Evolutionary conservation across 2,797 vertebrate genomes (phyloP).

Genomic region (Cottoperca gobio): DNA sequence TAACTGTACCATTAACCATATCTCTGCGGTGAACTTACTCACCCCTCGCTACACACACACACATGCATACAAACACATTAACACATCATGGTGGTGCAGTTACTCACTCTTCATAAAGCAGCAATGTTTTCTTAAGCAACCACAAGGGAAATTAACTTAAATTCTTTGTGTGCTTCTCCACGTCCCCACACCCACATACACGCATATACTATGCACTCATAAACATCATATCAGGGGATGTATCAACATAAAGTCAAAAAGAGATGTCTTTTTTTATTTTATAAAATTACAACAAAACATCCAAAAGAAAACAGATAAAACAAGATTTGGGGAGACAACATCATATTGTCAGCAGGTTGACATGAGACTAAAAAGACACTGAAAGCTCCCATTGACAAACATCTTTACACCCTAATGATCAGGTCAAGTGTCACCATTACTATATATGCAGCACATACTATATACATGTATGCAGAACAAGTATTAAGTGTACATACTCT

Average conservation of each 20-base stretch:
- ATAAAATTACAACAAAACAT: background rate
- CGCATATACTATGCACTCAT: background rate
- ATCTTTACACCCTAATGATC: background rate
- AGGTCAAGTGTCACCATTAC: background rate
- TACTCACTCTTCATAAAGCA: slow-evolving; percentile 68
- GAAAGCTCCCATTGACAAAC: background rate
- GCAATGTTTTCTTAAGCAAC: slow-evolving; percentile 79
- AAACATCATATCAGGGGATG: background rate
- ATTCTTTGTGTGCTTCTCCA: slow-evolving; percentile 36
- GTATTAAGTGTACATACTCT: too few species aligned
- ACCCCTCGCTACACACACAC: slow-evolving; percentile 15
- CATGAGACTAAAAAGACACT: background rate
- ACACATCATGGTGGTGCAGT: slow-evolving; percentile 45
- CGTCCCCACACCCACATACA: background rate
- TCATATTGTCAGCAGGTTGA: too few species aligned
- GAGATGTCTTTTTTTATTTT: background rate
- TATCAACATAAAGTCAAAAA: background rate
- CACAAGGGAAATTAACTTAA: slow-evolving; percentile 80
- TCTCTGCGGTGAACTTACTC: slow-evolving; percentile 63
- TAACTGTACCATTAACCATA: slow-evolving; percentile 58
- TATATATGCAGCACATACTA: too few species aligned
- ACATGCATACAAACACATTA: slow-evolving; percentile 45
- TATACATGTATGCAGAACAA: background rate
- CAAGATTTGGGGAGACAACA: background rate
- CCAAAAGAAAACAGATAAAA: background rate